Evolutionary conservation across 2,888 invertebrate species (phyloP).

Genomic region (Cybosia mesomella): DNA sequence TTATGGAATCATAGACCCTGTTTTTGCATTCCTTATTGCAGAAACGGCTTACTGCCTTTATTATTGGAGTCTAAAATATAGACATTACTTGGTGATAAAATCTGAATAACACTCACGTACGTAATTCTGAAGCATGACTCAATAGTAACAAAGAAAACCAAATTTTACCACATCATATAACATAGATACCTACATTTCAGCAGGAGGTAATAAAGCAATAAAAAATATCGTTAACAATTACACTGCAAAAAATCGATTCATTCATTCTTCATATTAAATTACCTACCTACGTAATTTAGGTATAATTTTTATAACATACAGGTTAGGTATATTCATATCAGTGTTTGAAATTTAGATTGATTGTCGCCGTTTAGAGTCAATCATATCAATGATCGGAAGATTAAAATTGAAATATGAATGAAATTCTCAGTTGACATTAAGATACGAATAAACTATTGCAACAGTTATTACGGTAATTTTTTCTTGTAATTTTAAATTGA

Average conservation of each 20-base stretch:
- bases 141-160: neutral
- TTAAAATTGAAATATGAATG: neutral
- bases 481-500: neutral
- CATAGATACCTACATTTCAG: neutral
- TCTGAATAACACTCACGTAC: too few species aligned
- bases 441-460: neutral
- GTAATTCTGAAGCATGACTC: neutral
- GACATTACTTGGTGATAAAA: too few species aligned
- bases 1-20: too few species aligned
- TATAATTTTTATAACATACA: neutral
- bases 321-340: too few species aligned
- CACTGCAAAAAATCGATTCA: constrained; percentile 1
- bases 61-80: too few species aligned
- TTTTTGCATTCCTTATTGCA: too few species aligned
- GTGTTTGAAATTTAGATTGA: constrained; percentile 1
- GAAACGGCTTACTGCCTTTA: too few species aligned
- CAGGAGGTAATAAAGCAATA: neutral
- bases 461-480: neutral
- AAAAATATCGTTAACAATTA: neutral
- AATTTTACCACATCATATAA: neutral
- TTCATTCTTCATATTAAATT: constrained; percentile 2
- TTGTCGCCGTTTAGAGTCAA: neutral
- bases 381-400: neutral
- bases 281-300: neutral
- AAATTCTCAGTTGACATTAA: too few species aligned